Conservation (phyloP, 2,113 vertebrate genomes). For the Cyanoliseus patagonus region DNA sequence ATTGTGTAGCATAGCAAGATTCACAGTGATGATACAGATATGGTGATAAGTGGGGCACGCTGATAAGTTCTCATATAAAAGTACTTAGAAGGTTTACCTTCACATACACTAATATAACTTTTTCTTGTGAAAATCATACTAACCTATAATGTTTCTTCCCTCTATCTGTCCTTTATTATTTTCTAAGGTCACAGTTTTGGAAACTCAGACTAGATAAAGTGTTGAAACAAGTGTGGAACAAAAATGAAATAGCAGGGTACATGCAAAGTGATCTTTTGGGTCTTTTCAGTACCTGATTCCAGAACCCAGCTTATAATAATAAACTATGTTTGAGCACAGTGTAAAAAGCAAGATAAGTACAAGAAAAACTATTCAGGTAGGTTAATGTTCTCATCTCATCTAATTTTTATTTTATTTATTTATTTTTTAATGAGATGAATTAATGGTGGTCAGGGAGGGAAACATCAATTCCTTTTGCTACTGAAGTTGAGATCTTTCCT, state of each 20-base stretch:
- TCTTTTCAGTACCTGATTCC: not conserved
- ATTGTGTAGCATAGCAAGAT: not conserved
- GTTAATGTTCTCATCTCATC: not conserved
- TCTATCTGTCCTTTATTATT: not conserved
- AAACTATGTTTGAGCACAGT: not conserved
- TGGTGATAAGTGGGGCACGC: not conserved
- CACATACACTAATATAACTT: not conserved
- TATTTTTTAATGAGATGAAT: not conserved
- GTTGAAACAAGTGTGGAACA: not conserved
- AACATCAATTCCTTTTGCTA: not conserved
- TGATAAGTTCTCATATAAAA: not conserved
- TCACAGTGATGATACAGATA: not conserved
- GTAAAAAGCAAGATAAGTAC: not conserved
- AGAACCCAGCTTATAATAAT: not conserved
- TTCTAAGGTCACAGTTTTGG: not conserved
- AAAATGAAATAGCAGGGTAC: not conserved
- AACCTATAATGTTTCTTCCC: not conserved
- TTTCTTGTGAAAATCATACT: not conserved
- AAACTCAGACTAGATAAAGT: not conserved
- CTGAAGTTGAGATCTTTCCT: not conserved
- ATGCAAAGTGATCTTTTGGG: not conserved
- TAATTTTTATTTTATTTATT: not conserved
- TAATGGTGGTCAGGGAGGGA: not conserved
- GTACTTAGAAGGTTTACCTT: not conserved
- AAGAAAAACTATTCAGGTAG: not conserved